A percentile compares a stretch with the other conserved stretches of the same genome.
Evolutionary conservation across 1,140 invertebrate genomes (phyloP).

Genomic region (Triops longicaudatus): DNA sequence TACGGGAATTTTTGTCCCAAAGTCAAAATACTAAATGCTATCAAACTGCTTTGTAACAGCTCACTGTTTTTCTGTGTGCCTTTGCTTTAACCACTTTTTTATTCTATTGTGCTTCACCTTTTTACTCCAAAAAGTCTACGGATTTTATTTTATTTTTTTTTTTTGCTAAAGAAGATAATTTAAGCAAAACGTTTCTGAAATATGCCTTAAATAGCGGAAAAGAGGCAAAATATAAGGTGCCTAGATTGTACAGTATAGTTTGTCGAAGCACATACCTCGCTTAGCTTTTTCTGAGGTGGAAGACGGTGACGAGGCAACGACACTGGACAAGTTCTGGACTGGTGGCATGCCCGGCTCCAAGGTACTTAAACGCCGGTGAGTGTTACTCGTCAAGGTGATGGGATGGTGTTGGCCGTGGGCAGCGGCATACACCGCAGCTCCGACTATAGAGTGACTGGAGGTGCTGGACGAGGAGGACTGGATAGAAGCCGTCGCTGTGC

Average conservation of each 20-base stretch:
- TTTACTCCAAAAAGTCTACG: too few species aligned
- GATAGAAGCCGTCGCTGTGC: slow-evolving; percentile 14
- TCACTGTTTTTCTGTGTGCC: too few species aligned
- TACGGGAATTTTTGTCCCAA: background rate
- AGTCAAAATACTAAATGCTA: background rate
- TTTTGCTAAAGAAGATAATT: too few species aligned
- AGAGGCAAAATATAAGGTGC: too few species aligned
- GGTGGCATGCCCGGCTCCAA: background rate
- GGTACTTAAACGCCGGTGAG: background rate
- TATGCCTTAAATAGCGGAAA: too few species aligned
- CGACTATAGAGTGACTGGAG: slow-evolving; percentile 17
- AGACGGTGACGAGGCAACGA: background rate
- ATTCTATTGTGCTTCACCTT: too few species aligned
- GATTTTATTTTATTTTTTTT: too few species aligned
- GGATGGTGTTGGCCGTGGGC: background rate
- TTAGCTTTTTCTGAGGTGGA: slow-evolving; percentile 27
- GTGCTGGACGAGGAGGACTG: background rate
- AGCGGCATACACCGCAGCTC: slow-evolving; percentile 3
- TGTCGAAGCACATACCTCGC: background rate
- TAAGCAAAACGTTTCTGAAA: too few species aligned
- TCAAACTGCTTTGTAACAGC: too few species aligned
- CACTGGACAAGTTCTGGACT: background rate
- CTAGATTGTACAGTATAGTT: too few species aligned
- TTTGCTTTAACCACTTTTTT: too few species aligned
- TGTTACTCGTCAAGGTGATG: background rate